Base-by-base conservation (phyloP, 2,797 vertebrate species). In the Muscicapa comitata region DNA sequence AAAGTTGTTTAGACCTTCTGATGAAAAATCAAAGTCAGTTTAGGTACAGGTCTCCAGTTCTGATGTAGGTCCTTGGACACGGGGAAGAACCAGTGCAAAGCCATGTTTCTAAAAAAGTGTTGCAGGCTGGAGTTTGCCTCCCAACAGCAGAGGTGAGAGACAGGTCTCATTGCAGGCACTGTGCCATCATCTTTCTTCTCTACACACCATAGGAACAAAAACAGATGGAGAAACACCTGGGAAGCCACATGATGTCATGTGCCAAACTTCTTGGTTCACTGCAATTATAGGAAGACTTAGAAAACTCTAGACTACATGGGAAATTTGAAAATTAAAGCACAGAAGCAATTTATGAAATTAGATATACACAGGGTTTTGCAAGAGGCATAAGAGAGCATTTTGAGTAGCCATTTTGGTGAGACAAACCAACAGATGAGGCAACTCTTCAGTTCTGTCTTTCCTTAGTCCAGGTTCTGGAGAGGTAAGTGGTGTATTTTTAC, bases 231-330 rank as follows among this genome's bases (percentile, higher is more conserved):
- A 68, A 82, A 40, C 9, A 13, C 24, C 19, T 81, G 35, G 25
- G 61, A 84, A 71, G 17, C 6, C n/a, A 40, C 0, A 0, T 17
- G n/a, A 14, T 8, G 38, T 45, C 24, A 35, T 2, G 8, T 37
- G 13, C 18, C 21, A 38, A 55, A 78, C 17, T 54, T 3, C 28
- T 33, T 43, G 24, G 12, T 84, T 35, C 13, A 45, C 1, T n/a
- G 19, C 5, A 68, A 4, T 13, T 45, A 24, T 15, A 10, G 19
- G 8, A 88, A 76, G 51, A 38, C 10, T 38, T 21, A 43, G 10
- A 51, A 79, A 86, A 67, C 2, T 35, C 6, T 10, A 33, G 17
- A 33, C 5, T 31, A 29, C 10, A 3, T 31, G 8, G 15, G 51
- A 61, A 66, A 62, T 7, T 31, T 67, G 13, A 40, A 80, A 80